These are phyloP conservation scores for Eptesicus fuscus DNA, from an alignment of 2,113 vertebrate genomes.

Conservation along the genomic window DNA sequence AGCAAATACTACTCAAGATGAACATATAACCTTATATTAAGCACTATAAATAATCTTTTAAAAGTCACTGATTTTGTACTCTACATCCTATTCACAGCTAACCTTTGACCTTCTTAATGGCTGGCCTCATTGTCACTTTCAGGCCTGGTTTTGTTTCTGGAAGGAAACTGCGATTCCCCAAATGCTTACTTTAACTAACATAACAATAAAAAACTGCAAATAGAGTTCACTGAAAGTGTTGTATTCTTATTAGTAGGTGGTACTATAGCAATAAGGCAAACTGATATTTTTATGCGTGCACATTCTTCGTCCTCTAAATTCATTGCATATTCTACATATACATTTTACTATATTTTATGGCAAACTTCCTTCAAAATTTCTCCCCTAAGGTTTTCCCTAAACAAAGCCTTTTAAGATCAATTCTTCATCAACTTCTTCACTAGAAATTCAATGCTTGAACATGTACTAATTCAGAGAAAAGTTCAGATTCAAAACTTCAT, in stretches of 20 bases:
- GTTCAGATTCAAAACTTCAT: neutral
- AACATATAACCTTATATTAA: neutral
- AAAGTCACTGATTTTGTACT: neutral
- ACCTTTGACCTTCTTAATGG: neutral
- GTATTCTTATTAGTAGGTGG: neutral
- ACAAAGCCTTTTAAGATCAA: neutral
- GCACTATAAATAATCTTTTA: neutral
- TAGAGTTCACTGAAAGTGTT: neutral
- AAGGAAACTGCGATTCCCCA: constrained; percentile 1
- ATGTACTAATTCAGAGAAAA: neutral
- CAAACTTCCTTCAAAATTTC: neutral
- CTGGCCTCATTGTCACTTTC: neutral
- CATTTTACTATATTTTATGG: neutral
- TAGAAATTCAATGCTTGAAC: neutral
- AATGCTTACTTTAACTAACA: neutral
- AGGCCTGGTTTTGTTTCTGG: neutral
- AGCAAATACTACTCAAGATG: neutral
- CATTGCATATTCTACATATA: neutral
- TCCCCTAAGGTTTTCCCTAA: neutral
- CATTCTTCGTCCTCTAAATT: neutral
- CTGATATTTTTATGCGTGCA: neutral
- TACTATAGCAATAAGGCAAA: neutral
- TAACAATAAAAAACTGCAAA: neutral
- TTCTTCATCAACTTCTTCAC: neutral
- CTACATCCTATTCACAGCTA: neutral